A percentile compares a stretch with the other conserved stretches of the same genome.
These are phyloP conservation scores for Spheniscus mendiculus DNA, from an alignment of 2,113 vertebrate genomes.

Conservation along the genomic window DNA sequence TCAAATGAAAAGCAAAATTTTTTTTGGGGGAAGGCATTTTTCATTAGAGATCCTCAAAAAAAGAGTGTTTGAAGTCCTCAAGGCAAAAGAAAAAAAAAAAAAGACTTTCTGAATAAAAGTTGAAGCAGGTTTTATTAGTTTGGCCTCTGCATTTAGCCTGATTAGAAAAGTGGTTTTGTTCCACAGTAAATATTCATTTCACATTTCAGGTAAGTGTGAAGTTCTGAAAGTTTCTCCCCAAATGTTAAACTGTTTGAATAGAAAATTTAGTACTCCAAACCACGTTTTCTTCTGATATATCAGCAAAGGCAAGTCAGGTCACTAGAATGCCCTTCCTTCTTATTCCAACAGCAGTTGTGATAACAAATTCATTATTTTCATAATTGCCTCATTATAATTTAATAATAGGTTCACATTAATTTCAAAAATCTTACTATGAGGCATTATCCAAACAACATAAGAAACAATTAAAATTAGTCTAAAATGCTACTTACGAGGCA, in stretches of 20 bases:
- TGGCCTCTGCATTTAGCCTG: neutral
- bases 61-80: neutral
- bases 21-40: accelerated
- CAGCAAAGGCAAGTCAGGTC: neutral
- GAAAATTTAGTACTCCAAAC: neutral
- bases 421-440: neutral
- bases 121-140: neutral
- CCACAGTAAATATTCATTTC: neutral
- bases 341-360: neutral
- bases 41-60: neutral
- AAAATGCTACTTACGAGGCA: neutral
- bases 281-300: neutral
- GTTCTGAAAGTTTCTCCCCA: neutral
- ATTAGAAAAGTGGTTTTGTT: neutral
- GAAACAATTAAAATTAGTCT: constrained; percentile 46
- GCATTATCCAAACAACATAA: constrained; percentile 44
- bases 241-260: neutral
- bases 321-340: neutral
- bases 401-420: constrained; percentile 47
- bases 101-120: neutral
- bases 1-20: neutral
- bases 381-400: constrained; percentile 45
- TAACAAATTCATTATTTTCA: constrained; percentile 48
- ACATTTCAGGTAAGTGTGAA: neutral
- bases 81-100: neutral